Percentiles rank a stretch among this genome's conserved stretches.
phyloP scores from a whole-genome alignment of 2,888 invertebrate species.

The Lypha dubia region DNA sequence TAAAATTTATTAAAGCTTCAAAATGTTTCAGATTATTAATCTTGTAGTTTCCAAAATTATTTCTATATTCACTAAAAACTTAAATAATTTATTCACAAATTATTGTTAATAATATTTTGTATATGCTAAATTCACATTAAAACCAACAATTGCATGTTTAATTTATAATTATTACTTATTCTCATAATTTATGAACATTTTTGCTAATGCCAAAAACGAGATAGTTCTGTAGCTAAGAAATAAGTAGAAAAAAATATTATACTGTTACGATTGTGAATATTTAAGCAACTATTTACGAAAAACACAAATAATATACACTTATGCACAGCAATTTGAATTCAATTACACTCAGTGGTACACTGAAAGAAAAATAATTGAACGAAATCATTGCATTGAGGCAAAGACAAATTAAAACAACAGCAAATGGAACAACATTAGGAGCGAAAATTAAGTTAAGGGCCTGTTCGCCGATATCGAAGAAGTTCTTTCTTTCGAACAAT shows the following conservation, averaged over 20 bases:
- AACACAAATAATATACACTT: not conserved
- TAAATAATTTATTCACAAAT: not conserved
- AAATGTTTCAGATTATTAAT: too few species aligned
- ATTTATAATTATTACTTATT: conserved; percentile 49
- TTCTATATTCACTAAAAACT: not conserved
- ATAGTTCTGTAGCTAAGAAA: not conserved
- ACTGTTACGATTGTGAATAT: conserved; percentile 23
- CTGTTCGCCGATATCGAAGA: too few species aligned
- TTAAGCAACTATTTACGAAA: conserved; percentile 11
- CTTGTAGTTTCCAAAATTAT: too few species aligned
- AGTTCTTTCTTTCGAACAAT: too few species aligned
- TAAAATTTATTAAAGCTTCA: too few species aligned
- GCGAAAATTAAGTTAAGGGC: too few species aligned
- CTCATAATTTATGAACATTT: conserved; percentile 42
- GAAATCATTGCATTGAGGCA: too few species aligned
- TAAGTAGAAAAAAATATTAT: too few species aligned
- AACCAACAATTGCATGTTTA: conserved; percentile 24
- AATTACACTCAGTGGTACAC: not conserved
- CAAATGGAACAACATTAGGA: too few species aligned
- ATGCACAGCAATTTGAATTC: not conserved
- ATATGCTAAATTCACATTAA: not conserved
- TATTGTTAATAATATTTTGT: conserved; percentile 11
- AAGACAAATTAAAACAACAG: too few species aligned
- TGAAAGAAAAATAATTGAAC: not conserved
- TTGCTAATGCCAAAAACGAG: conserved; percentile 40